Base-by-base conservation (phyloP, 2,888 invertebrate species). In the Trichopoda pennipes region DNA sequence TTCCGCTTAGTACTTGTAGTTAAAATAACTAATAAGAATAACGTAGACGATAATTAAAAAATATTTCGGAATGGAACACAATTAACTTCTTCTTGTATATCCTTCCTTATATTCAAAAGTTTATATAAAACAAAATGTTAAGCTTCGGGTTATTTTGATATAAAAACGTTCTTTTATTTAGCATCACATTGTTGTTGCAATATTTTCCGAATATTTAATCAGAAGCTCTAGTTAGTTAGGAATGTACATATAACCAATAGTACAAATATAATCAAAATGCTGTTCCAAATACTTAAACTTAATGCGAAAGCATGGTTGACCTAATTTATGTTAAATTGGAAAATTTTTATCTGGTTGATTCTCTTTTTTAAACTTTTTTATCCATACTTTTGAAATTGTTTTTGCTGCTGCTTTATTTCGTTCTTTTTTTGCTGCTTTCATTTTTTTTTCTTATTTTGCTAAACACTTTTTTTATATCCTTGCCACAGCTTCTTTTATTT, bases 301-400 rank as follows among this genome's bases (percentile, higher is more conserved):
- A 60, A 72, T 70, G 81, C 78, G 19, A 78, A 66, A 78, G 42
- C 70, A 75, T 79, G 70, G 58, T 23, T 75, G 79, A 79, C 82
- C 79, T 75, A 70, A 79, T 79, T 79, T 69, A 70, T 82, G 70
- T 49, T 55, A 82, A 79, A 82, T 79, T 79, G 79, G 78, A 64
- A 75, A 76, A 68, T 73, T 68, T 68, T 55, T 73, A 73, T 66
- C 53, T 73, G 64, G 44, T 69, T 44, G 19, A 16, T 56, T 49
- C 3, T 19, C n/a, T 38, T 66, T 51, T 66, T 47, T 75, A 42
- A 2, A 51, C 47, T 19, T 61, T 69, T 53, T 58, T 74, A 32
- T 58, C 35, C 23, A 56, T 19, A 21, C 2, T 60, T 60, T 44
- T 44, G 23, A n/a, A 55, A 28, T 58, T 63, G 28, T 60, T 49